phyloP scores from a whole-genome alignment of 2,888 invertebrate genomes.

The Ernsta delagoae region DNA sequence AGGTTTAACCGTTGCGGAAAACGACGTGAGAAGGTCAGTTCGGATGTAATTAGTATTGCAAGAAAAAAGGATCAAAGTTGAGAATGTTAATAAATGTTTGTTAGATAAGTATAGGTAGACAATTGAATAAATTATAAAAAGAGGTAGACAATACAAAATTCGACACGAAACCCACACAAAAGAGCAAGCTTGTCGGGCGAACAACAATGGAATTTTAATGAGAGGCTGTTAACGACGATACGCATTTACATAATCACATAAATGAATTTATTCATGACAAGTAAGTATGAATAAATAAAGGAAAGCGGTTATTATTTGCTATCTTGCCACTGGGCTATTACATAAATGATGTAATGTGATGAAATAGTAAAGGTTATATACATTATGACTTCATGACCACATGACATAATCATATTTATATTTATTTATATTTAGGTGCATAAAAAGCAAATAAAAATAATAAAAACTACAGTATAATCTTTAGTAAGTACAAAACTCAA shows the following conservation, averaged over 20 bases:
- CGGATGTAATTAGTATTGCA: neutral
- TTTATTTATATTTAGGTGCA: too few relatives aligned
- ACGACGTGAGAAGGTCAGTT: conserved; percentile 1
- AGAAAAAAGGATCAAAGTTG: neutral
- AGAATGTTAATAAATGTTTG: conserved; percentile 5
- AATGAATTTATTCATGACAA: conserved; percentile 73
- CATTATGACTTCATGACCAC: too few relatives aligned
- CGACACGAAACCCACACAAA: conserved; percentile 63
- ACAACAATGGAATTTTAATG: conserved; percentile 80
- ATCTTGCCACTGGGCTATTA: neutral
- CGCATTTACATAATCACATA: conserved; percentile 77
- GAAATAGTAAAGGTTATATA: neutral
- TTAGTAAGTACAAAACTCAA: too few relatives aligned
- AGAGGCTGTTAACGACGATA: conserved; percentile 70
- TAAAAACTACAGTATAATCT: too few relatives aligned
- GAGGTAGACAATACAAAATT: conserved; percentile 55
- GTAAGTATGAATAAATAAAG: conserved; percentile 60
- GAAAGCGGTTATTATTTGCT: conserved; percentile 47
- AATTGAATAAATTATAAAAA: conserved; percentile 45
- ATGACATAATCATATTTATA: too few relatives aligned
- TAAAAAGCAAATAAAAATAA: too few relatives aligned
- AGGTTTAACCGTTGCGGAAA: neutral
- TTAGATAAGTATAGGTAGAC: conserved; percentile 33
- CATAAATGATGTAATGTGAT: neutral
- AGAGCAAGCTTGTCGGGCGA: conserved; percentile 58